These are phyloP conservation scores for Drosophila paulistorum DNA, from an alignment of 1,140 invertebrate genomes.

Conservation along the genomic window DNA sequence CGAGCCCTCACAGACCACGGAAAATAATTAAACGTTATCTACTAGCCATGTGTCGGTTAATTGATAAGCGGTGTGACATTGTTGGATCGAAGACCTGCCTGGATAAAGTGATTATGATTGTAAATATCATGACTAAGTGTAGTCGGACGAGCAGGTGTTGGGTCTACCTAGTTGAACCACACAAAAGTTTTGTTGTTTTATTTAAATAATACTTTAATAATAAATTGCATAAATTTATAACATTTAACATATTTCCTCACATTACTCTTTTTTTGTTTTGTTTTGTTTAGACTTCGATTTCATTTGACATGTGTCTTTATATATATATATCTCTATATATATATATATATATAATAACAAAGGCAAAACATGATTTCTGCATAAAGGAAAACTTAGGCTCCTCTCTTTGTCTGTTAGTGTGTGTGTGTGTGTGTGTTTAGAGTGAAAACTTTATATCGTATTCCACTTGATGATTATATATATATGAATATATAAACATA, in stretches of 20 bases:
- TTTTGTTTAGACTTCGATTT: constrained; percentile 15
- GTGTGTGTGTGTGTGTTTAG: constrained; percentile 38
- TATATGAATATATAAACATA: constrained; percentile 8
- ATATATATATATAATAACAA: constrained; percentile 60
- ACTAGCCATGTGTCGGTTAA: constrained; percentile 27
- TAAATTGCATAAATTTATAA: constrained; percentile 82
- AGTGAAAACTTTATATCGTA: constrained; percentile 46
- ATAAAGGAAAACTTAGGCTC: constrained; percentile 39
- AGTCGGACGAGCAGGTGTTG: constrained; percentile 19
- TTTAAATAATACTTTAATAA: constrained; percentile 82
- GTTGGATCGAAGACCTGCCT: constrained; percentile 33
- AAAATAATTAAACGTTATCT: constrained; percentile 60
- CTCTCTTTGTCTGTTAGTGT: not conserved
- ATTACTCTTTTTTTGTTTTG: constrained; percentile 17
- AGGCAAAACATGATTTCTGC: constrained; percentile 56
- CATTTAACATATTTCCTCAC: constrained; percentile 77
- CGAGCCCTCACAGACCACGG: constrained; percentile 67
- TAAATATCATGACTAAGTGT: constrained; percentile 26
- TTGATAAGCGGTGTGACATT: constrained; percentile 28
- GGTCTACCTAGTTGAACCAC: constrained; percentile 32
- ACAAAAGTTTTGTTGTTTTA: constrained; percentile 62
- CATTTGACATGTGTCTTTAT: constrained; percentile 41
- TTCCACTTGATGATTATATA: constrained; percentile 43
- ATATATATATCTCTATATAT: constrained; percentile 30
- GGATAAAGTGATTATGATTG: constrained; percentile 51